phyloP scores from a whole-genome alignment of 2,888 invertebrate species.

The Eupithecia inturbata region DNA sequence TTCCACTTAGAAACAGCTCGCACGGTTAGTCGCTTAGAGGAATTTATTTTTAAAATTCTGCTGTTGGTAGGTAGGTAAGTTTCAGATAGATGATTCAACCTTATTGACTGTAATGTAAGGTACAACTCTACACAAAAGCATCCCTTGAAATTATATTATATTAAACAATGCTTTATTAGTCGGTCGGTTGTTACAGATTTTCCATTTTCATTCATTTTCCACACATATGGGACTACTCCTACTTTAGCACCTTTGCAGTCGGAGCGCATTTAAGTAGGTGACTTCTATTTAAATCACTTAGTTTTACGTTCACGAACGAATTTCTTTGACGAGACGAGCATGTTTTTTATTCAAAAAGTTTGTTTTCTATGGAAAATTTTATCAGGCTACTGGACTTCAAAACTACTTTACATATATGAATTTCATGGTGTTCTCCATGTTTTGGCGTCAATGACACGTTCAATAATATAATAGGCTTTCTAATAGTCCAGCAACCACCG shows the following conservation, averaged over 20 bases:
- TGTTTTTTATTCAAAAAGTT: slow-evolving; percentile 50
- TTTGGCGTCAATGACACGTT: slow-evolving; percentile 44
- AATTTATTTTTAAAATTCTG: slow-evolving; percentile 26
- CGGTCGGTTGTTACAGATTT: not conserved
- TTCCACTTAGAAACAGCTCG: slow-evolving; percentile 64
- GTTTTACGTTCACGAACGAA: slow-evolving; percentile 55
- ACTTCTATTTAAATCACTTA: slow-evolving; percentile 62
- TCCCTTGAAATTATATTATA: not conserved
- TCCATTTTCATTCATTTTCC: not conserved
- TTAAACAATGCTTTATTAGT: not conserved
- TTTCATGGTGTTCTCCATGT: slow-evolving; percentile 52
- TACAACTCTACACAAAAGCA: not conserved
- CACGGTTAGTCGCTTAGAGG: slow-evolving; percentile 25
- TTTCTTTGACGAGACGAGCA: slow-evolving; percentile 34
- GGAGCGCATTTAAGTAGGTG: slow-evolving; percentile 59
- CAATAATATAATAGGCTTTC: too few species aligned
- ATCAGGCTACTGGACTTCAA: slow-evolving; percentile 59
- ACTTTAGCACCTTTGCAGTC: slow-evolving; percentile 63
- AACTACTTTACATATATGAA: slow-evolving; percentile 60
- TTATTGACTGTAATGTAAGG: not conserved
- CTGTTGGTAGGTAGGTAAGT: not conserved
- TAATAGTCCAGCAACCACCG: too few species aligned
- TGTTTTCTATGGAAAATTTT: slow-evolving; percentile 63
- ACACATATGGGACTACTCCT: slow-evolving; percentile 43
- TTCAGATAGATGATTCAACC: not conserved